These are phyloP conservation scores for Sapajus apella DNA, from an alignment of 2,113 vertebrate species.

Conservation along the genomic window DNA sequence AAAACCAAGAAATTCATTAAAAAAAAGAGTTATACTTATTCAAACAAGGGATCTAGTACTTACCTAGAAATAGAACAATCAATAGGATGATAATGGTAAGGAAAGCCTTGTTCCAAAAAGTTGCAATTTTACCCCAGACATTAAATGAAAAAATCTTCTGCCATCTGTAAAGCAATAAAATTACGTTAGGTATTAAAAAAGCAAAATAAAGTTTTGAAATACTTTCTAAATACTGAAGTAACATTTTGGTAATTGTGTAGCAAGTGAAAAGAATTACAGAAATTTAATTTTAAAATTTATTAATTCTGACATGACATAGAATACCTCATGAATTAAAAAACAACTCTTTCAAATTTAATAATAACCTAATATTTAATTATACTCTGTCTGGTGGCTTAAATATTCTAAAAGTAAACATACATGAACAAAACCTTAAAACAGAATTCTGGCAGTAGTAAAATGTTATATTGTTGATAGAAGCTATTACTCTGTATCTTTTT, in stretches of 20 bases:
- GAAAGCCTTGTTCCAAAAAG: slow-evolving; percentile 95
- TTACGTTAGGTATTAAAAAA: slow-evolving; percentile 29
- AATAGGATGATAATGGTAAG: slow-evolving; percentile 95
- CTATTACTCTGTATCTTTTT: neutral
- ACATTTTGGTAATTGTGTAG: slow-evolving; percentile 17
- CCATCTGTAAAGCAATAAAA: slow-evolving; percentile 89
- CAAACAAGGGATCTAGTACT: slow-evolving; percentile 77
- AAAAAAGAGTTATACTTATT: neutral
- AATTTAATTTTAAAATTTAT: slow-evolving; percentile 41
- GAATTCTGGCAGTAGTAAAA: slow-evolving; percentile 20
- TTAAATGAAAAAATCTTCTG: slow-evolving; percentile 90
- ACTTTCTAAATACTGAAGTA: slow-evolving; percentile 36
- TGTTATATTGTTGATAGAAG: neutral
- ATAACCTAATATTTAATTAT: slow-evolving; percentile 16
- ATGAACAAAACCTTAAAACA: neutral
- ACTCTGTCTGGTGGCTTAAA: slow-evolving; percentile 13
- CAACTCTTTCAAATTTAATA: slow-evolving; percentile 30
- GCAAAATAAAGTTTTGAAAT: neutral
- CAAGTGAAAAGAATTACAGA: slow-evolving; percentile 8
- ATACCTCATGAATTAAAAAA: slow-evolving; percentile 38
- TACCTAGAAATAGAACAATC: slow-evolving; percentile 95
- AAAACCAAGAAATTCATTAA: slow-evolving; percentile 7
- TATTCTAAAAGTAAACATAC: slow-evolving; percentile 33
- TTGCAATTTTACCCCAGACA: slow-evolving; percentile 91
- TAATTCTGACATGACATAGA: neutral